Percentiles rank a stretch among this genome's conserved stretches.
Conservation (phyloP, 2,797 vertebrate genomes). For the Hephaestus fuliginosus region DNA sequence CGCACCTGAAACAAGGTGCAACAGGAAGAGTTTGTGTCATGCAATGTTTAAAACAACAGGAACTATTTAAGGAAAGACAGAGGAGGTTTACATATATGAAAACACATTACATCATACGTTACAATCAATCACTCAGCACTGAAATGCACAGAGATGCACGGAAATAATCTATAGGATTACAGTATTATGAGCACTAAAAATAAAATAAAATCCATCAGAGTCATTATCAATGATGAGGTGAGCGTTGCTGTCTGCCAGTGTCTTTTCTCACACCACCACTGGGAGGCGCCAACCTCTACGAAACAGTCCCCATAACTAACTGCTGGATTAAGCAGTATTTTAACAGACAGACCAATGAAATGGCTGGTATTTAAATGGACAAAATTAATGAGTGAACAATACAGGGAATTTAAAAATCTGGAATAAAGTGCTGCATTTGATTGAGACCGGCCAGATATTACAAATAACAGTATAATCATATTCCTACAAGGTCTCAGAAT, state of each 20-base stretch:
- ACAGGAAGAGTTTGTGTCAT: not conserved
- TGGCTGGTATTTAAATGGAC: not conserved
- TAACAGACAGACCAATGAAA: not conserved
- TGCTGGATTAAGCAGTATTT: not conserved
- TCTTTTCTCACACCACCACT: not conserved
- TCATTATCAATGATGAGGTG: constrained; percentile 4
- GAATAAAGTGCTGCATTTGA: not conserved
- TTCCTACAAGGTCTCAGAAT: not conserved
- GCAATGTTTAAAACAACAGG: not conserved
- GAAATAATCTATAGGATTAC: constrained; percentile 33
- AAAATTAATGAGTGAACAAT: not conserved
- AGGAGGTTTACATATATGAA: not conserved
- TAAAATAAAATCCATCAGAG: not conserved
- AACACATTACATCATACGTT: not conserved
- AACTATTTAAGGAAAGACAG: not conserved
- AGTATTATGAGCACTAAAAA: not conserved
- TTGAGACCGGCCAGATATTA: not conserved
- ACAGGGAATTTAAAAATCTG: not conserved
- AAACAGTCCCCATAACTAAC: not conserved
- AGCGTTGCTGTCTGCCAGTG: not conserved
- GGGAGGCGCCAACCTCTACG: constrained; percentile 6
- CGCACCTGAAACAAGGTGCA: not conserved
- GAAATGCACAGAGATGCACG: constrained; percentile 2
- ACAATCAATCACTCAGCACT: constrained; percentile 4
- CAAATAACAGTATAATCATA: not conserved